Base-by-base conservation (phyloP, 30 jellyfish, hydroid and myxozoan genomes). In the Cassiopea xamachana region DNA sequence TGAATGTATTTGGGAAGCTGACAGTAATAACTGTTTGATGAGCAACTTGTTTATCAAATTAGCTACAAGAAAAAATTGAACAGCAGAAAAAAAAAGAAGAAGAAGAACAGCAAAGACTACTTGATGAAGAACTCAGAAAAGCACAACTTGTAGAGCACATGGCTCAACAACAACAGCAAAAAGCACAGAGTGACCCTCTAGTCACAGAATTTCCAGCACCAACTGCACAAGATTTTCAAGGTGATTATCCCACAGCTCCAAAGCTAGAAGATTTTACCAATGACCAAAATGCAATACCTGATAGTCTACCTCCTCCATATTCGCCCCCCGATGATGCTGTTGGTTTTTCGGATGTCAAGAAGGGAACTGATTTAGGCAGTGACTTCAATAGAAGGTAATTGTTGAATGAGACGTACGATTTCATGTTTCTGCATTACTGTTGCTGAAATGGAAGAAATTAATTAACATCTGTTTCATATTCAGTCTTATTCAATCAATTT, bases 201-300 rank as follows among this genome's bases (percentile, higher is more conserved):
- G 47, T 60, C 4, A 71, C 49, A 12, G 93, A 89, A 8, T 4
- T 80, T 15, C 4, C 46, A 2, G 46, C 87, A 10, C 93, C 87
- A 83, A 61, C 59, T 62, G 90, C 97, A 16, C 93, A 90, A 18
- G 43, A 2, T 67, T 62, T 91, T 48, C 87, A 84, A 48, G 88
- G 75, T 2, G 91, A 86, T 73, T 80, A 78, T 75, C 95, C 95
- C 10, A n/a, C 88, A 9, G 92, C 96, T 14, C 92, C 96, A 1
- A 77, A 73, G 47, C 46, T 64, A 51, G 15, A 67, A 27, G 92
- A 89, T 2, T 1, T 51, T 6, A 76, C 13, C 1, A 1, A 46
- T 12, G 82, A 43, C 51, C 78, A 55, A 48, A 47, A 73, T 4
- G 83, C 85, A 7, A 47, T 79, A 4, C 90, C 89, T 1, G 86